Evolutionary conservation across 2,888 invertebrate genomes (phyloP), one percentile per base, ranked within the genome.

Genomic region (Drosophila algonquin): DNA sequence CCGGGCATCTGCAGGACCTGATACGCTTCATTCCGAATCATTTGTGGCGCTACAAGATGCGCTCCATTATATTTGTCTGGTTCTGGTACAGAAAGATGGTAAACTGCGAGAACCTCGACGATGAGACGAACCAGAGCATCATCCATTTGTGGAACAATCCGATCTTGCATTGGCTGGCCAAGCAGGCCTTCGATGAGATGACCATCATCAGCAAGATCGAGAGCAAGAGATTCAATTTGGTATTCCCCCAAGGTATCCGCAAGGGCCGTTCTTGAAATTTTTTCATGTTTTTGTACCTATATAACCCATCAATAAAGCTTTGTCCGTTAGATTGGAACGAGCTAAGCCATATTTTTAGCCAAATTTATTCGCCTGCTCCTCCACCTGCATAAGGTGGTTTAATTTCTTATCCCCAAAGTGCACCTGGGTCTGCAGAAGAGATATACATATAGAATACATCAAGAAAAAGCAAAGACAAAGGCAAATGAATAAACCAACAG

Each of bases 331-430:
- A 6, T 14, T 14, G 14, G 6, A 14, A 5, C 40, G 14, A 40
- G 40, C 6, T 2, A 1, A n/a, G 48, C 56, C 61, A 62, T 62
- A 73, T 55, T 55, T 59, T 6, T 47, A 44, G 14, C 40, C 44
- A 47, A 63, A 62, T 64, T 63, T 70, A 55, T 76, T 70, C 59
- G 73, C 32, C 40, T 10, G 55, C 63, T 62, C 57, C 63, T 62
- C 57, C 73, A 61, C 69, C 70, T 73, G 84, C 82, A 84, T 77
- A 81, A 87, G 87, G 79, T 81, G 84, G 81, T 83, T 83, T 86
- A 86, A 88, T 86, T 88, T 86, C 86, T 83, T 86, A 83, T 78
- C 79, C 71, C 80, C 87, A 77, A 78, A 86, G 84, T 77, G 85
- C 85, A 88, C 85, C 78, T 52, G 44, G 51, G 53, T 60, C 57